Evolutionary conservation across 2,797 vertebrate species (phyloP).

Genomic region (Harpagifer antarcticus): DNA sequence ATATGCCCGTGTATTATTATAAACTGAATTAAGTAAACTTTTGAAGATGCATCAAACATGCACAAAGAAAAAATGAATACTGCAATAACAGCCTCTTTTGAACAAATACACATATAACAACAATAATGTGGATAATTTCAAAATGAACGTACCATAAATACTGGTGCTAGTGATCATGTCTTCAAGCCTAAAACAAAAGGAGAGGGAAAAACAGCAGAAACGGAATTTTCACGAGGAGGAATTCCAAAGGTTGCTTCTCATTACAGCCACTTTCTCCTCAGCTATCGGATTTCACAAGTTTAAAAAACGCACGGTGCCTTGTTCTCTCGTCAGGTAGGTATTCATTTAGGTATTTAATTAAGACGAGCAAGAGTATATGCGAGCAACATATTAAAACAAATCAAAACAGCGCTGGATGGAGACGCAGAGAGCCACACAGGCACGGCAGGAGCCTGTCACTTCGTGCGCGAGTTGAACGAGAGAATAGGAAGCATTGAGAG

Average conservation of each 20-base stretch:
- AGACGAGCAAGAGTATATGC: constrained; percentile 86
- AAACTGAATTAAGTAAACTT: constrained; percentile 45
- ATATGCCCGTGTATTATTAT: constrained; percentile 21
- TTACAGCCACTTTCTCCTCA: constrained; percentile 96
- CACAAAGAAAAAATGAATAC: constrained; percentile 47
- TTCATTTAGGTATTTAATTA: constrained; percentile 94
- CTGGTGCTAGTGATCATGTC: constrained; percentile 99
- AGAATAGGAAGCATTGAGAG: constrained; percentile 89
- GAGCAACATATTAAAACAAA: constrained; percentile 50
- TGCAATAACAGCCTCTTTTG: constrained; percentile 23
- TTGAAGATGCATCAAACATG: constrained; percentile 62
- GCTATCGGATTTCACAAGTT: constrained; percentile 98
- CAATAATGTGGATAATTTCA: constrained; percentile 77
- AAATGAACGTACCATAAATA: constrained; percentile 98
- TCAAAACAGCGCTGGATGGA: constrained; percentile 61
- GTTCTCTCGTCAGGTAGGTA: constrained; percentile 93
- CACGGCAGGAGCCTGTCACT: constrained; percentile 94
- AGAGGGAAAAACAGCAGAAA: constrained; percentile 91
- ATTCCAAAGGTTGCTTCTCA: constrained; percentile 99
- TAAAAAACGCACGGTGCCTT: constrained; percentile 83
- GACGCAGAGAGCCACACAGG: constrained; percentile 83
- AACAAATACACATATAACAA: constrained; percentile 48
- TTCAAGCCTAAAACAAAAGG: constrained; percentile 88
- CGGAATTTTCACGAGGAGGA: constrained; percentile 97
- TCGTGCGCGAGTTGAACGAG: constrained; percentile 91